These are phyloP conservation scores for Ceratotherium simum DNA, from an alignment of 2,113 vertebrate species.

Conservation along the genomic window DNA sequence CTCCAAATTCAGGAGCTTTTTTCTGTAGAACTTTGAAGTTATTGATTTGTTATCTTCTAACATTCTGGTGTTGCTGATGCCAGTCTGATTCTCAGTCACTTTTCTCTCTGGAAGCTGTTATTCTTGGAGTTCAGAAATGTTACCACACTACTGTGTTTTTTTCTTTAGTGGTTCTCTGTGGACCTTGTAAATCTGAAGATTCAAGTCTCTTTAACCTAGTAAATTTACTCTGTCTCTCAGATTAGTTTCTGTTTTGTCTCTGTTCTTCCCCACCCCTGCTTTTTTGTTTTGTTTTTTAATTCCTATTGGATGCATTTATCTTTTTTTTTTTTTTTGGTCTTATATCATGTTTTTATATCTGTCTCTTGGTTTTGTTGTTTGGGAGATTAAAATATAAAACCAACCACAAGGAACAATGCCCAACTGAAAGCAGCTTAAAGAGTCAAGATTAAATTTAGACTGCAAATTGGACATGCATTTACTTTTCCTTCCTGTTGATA, in stretches of 20 bases:
- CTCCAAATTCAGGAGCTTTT: conserved; percentile 15
- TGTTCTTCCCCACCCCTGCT: not conserved
- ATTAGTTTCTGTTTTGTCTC: conserved; percentile 32
- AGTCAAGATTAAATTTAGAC: conserved; percentile 55
- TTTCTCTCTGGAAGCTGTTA: conserved; percentile 15
- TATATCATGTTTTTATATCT: conserved; percentile 2
- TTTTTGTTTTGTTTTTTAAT: not conserved
- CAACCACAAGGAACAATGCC: conserved; percentile 16
- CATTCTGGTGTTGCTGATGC: not conserved
- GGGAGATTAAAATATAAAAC: conserved; percentile 26
- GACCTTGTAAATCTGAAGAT: not conserved
- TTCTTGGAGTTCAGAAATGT: not conserved
- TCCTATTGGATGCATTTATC: not conserved
- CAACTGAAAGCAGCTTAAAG: conserved; percentile 43
- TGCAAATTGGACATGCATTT: conserved; percentile 5
- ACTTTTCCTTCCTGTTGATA: conserved; percentile 41
- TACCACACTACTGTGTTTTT: not conserved
- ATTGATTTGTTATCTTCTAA: conserved; percentile 17
- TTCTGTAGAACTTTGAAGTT: not conserved
- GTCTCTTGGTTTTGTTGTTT: conserved; percentile 24
- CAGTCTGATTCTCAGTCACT: not conserved
- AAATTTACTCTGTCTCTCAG: not conserved
- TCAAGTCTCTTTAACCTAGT: conserved; percentile 5
- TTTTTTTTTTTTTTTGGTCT: not conserved
- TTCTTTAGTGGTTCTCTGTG: not conserved